Evolutionary conservation across 2,888 invertebrate species (phyloP), one percentile per base, ranked within the genome.

Genomic region (Tetranychus truncatus): DNA sequence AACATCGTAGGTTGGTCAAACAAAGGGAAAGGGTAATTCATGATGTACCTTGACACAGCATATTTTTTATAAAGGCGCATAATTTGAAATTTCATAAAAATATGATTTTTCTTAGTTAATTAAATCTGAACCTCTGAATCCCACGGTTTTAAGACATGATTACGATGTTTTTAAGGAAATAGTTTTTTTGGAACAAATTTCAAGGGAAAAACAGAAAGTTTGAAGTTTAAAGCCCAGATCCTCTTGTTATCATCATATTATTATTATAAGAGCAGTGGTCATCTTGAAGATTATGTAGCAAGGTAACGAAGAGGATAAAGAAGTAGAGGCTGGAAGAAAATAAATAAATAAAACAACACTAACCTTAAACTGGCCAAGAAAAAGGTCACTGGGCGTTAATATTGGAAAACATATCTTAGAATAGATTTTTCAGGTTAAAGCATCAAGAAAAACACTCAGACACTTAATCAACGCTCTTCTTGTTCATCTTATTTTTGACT

Each of bases 371-470:
- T 55, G 55, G 55, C 15, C 55, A 55, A 55, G 55, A 55, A 55
- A 55, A 55, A 55, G 55, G 55, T 55, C 55, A 55, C 55, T 55
- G 55, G 55, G 55, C 55, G 55, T 55, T 15, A 15, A 55, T 55
- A 9, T 15, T 6, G 3, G 15, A 15, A 55, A 15, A 55, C 15
- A 55, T 15, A 55, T 55, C 11, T 55, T 55, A 55, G 55, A 55
- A 55, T 55, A 55, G 55, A 55, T 55, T 55, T 34, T 15, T 55
- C 55, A 55, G 55, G 55, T 55, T 55, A 55, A 69, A 24, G 69
- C 20, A 66, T 66, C 66, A 69, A 69, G 8, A 69, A 24, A 69
- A 67, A 67, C 9, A 18, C 69, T 69, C 69, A 24, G 69, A 69
- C 34, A 69, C 69, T 69, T 11, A n/a, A 69, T 69, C 21, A 24